Conservation (phyloP, 1,140 invertebrate genomes). For the Zaprionus nigranus region DNA sequence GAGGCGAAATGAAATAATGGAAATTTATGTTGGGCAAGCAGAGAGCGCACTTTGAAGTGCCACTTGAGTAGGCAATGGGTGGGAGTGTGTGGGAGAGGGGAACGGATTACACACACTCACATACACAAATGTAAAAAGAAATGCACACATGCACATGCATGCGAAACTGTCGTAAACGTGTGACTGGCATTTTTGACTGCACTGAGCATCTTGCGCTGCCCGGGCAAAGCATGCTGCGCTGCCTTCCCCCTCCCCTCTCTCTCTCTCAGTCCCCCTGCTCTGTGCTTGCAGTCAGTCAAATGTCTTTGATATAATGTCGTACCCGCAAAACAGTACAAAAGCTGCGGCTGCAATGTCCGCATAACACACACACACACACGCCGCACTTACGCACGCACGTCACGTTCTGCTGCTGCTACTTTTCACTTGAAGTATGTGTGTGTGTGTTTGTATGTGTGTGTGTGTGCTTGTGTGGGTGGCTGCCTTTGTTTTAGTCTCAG, state of each 20-base stretch:
- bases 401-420: slow-evolving; percentile 50
- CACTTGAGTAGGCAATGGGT: slow-evolving; percentile 37
- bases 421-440: slow-evolving; percentile 18
- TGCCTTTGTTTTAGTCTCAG: slow-evolving; percentile 69
- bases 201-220: slow-evolving; percentile 20
- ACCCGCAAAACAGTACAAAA: slow-evolving; percentile 20
- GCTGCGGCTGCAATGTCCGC: slow-evolving; percentile 36
- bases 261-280: neutral
- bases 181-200: slow-evolving; percentile 32
- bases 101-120: neutral
- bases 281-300: slow-evolving; percentile 46
- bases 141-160: slow-evolving; percentile 19
- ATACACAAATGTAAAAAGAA: neutral
- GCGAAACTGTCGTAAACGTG: neutral
- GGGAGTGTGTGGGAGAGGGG: neutral
- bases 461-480: slow-evolving; percentile 35
- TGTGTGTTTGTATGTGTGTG: slow-evolving; percentile 13
- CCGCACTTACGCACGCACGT: slow-evolving; percentile 39
- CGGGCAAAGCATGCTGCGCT: slow-evolving; percentile 17
- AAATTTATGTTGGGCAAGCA: slow-evolving; percentile 66
- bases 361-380: slow-evolving; percentile 13
- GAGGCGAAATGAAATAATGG: slow-evolving; percentile 73
- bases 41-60: slow-evolving; percentile 54
- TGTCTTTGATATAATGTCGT: slow-evolving; percentile 48
- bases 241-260: neutral